A percentile compares a stretch with the other conserved stretches of the same genome.
phyloP scores from a whole-genome alignment of 1,140 invertebrate species.

The Drosophila rhopaloa region DNA sequence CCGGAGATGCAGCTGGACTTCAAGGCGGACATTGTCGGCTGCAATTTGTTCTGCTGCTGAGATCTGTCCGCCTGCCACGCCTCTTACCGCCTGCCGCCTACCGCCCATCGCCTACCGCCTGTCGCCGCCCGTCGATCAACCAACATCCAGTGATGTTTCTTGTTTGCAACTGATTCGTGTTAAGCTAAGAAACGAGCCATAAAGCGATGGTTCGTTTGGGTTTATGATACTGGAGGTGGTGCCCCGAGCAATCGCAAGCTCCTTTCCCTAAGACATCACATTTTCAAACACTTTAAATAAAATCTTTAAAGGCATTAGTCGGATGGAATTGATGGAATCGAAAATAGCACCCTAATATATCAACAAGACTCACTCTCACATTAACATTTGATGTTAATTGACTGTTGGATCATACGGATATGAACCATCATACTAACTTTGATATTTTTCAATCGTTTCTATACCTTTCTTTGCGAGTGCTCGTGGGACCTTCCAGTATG shows the following conservation, averaged over 20 bases:
- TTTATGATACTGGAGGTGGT: constrained; percentile 80
- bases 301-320: no score
- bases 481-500: constrained; percentile 66
- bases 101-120: constrained; percentile 39
- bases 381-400: constrained; percentile 24
- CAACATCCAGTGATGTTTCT: constrained; percentile 80
- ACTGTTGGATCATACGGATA: neutral
- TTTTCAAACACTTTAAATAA: neutral
- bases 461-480: constrained; percentile 13
- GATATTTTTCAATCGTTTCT: neutral
- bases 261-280: neutral
- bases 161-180: constrained; percentile 85
- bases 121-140: constrained; percentile 74
- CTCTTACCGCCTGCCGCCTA: constrained; percentile 29
- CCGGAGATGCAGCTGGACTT: constrained; percentile 62
- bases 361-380: neutral
- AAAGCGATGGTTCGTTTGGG: constrained; percentile 70
- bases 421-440: neutral
- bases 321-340: no score
- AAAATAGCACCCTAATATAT: no score
- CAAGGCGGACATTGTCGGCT: constrained; percentile 71
- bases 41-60: constrained; percentile 76
- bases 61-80: constrained; percentile 24
- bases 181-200: constrained; percentile 80
- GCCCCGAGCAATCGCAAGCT: constrained; percentile 25